Evolutionary conservation across 2,797 vertebrate species (phyloP), one percentile per base, ranked within the genome.

Genomic region (Alca torda): DNA sequence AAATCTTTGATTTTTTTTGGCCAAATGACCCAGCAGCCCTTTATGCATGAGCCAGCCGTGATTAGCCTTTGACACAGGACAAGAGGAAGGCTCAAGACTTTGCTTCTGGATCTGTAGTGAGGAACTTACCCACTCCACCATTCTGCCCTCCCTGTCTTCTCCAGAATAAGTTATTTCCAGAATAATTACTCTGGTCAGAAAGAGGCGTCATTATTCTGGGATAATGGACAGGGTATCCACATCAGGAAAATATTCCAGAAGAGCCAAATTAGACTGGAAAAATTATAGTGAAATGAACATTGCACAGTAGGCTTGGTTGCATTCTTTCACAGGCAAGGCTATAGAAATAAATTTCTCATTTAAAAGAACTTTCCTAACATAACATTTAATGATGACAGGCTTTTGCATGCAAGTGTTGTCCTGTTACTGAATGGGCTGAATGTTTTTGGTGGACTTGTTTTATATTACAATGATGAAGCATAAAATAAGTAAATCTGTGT

Each of bases 401-500:
- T 84, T 96, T 86, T 73, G 39, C 25, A 28, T 69, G 26, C 24
- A 84, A 59, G 43, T 75, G 5, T 75, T 74, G 50, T 81, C 65
- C 63, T 91, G 63, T 69, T 86, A 53, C 31, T 77, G 80, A 94
- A 84, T n/a, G 16, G 15, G 20, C 13, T 84, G 67, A 74, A 39
- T 73, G 24, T 43, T 69, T 91, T 70, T 65, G 6, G 45, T 87
- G 56, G 41, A 50, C 43, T 90, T 76, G 35, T 67, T 90, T 91
- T 86, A 28, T 84, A 74, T 87, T 91, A 70, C 20, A 61, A 73
- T 35, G 53, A 43, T 87, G 51, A 87, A 64, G 57, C 51, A 80
- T 50, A 77, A 79, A 83, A 85, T 20, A 89, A 91, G 72, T 72
- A 84, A 79, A 89, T 93, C 25, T 53, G 20, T 69, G 26, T 79